Percentiles rank a stretch among this genome's conserved stretches.
phyloP scores from a whole-genome alignment of 2,797 vertebrate species.

The Poliocrania exsul region DNA sequence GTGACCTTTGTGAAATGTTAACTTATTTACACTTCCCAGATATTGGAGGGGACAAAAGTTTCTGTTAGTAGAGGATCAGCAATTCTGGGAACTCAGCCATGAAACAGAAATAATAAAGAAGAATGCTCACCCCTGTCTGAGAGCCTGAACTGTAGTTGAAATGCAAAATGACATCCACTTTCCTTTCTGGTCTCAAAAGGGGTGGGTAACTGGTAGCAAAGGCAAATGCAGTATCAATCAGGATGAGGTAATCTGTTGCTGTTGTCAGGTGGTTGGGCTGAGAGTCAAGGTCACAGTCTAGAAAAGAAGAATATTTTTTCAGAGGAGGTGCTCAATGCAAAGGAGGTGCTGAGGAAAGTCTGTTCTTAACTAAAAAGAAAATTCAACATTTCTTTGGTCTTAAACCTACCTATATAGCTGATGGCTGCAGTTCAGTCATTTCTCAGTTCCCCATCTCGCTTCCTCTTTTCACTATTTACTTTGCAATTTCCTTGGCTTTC shows the following conservation, averaged over 20 bases:
- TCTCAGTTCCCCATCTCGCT: conserved; percentile 1
- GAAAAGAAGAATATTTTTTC: conserved; percentile 24
- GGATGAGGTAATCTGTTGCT: conserved; percentile 68
- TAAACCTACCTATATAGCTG: not conserved
- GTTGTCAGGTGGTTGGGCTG: conserved; percentile 85
- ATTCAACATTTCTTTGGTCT: not conserved
- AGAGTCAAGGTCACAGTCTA: conserved; percentile 83
- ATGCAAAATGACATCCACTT: conserved; percentile 83
- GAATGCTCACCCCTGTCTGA: conserved; percentile 67
- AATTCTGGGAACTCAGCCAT: not conserved
- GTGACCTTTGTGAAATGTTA: not conserved
- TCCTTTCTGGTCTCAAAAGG: conserved; percentile 79
- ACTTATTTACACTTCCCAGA: not conserved
- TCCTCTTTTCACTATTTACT: not conserved
- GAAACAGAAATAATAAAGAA: not conserved
- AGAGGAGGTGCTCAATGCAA: not conserved
- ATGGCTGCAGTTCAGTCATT: not conserved
- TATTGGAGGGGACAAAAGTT: not conserved
- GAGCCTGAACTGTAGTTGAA: conserved; percentile 80
- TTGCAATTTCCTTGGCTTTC: not conserved
- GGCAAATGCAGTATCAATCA: conserved; percentile 85
- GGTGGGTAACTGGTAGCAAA: conserved; percentile 84
- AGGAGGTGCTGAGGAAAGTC: not conserved
- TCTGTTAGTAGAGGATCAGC: not conserved
- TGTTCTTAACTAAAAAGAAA: not conserved